Conservation (phyloP, 1,140 invertebrate genomes). For the Pseudomyrmex dendroicus region DNA sequence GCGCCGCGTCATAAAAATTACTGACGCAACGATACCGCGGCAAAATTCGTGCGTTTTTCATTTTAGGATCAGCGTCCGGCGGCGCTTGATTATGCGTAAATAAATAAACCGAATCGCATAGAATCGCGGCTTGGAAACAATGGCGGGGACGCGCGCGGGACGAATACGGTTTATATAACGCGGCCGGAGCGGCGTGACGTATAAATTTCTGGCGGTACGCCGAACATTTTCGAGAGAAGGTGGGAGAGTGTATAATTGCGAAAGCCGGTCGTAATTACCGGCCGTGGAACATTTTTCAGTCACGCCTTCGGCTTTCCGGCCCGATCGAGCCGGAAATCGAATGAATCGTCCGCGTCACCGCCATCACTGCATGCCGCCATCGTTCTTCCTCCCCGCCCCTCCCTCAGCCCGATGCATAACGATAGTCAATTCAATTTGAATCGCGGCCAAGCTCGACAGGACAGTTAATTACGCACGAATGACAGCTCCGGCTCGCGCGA, state of each 20-base stretch:
- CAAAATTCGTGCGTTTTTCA: conserved; percentile 40
- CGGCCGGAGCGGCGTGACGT: background rate
- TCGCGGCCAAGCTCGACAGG: conserved; percentile 75
- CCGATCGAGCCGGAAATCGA: conserved; percentile 72
- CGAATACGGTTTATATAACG: background rate
- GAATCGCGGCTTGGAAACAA: conserved; percentile 23
- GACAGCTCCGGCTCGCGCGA: conserved; percentile 66
- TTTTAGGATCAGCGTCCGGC: background rate
- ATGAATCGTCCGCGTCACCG: conserved; percentile 67
- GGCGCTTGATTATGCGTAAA: conserved; percentile 43
- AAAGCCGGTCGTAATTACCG: conserved; percentile 67
- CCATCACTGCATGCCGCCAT: conserved; percentile 7
- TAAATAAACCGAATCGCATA: conserved; percentile 53
- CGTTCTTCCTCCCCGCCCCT: background rate
- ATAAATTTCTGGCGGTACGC: conserved; percentile 56
- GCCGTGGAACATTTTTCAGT: conserved; percentile 68
- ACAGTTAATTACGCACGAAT: conserved; percentile 78
- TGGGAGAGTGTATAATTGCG: conserved; percentile 55
- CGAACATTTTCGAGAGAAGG: conserved; percentile 36
- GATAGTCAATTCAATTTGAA: conserved; percentile 79
- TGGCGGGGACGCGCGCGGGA: background rate
- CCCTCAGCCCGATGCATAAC: conserved; percentile 68
- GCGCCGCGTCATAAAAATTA: conserved; percentile 10
- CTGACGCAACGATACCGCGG: conserved; percentile 12
- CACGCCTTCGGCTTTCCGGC: conserved; percentile 56